Percentiles rank a stretch among this genome's conserved stretches.
phyloP scores from a whole-genome alignment of 2,797 vertebrate genomes.

The Poecilia velifera region DNA sequence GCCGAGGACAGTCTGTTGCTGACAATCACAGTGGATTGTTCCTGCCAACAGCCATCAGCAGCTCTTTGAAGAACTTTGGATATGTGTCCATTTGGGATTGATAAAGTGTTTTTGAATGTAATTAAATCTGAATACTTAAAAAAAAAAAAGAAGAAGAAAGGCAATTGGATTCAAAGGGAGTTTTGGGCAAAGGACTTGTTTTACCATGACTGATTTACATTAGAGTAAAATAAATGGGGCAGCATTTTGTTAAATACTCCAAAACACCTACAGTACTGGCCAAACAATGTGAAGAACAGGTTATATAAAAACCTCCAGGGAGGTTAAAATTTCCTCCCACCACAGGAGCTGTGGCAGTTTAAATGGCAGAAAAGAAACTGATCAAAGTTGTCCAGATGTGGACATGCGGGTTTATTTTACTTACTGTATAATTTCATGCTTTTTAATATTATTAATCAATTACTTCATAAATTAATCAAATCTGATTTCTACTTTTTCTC shows the following conservation, averaged over 20 bases:
- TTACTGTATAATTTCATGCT: not conserved
- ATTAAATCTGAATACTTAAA: too few species aligned
- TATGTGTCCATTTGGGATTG: too few species aligned
- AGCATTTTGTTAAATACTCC: not conserved
- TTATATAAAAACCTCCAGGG: too few species aligned
- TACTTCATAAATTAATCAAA: not conserved
- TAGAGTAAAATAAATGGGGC: not conserved
- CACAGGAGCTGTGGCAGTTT: too few species aligned
- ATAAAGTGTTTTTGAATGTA: too few species aligned
- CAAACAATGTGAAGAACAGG: not conserved
- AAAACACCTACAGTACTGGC: not conserved
- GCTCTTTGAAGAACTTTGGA: too few species aligned
- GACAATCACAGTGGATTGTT: too few species aligned
- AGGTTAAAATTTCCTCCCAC: too few species aligned
- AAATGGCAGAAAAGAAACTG: too few species aligned
- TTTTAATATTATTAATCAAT: not conserved
- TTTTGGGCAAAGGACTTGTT: not conserved
- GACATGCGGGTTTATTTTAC: not conserved
- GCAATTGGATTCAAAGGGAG: not conserved
- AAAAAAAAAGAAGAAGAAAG: not conserved
- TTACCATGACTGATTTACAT: not conserved
- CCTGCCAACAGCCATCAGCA: not conserved
- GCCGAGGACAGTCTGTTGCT: not conserved
- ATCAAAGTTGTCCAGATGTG: not conserved
- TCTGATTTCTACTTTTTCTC: not conserved